These are phyloP conservation scores for Menidia beryllina DNA, from an alignment of 2,113 vertebrate species.

Conservation along the genomic window DNA sequence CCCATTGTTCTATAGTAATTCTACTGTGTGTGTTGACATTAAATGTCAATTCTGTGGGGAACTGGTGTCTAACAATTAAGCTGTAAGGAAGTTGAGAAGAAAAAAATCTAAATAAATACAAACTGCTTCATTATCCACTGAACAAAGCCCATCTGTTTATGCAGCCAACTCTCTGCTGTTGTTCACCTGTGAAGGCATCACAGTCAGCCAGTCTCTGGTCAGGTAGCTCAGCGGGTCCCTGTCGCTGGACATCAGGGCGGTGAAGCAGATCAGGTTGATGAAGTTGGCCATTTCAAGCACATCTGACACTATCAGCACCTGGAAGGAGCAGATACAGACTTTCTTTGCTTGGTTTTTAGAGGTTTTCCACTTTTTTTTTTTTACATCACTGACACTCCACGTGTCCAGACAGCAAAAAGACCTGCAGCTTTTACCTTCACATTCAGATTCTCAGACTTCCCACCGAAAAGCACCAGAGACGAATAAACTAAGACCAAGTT, in stretches of 20 bases:
- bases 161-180: too few relatives aligned
- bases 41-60: too few relatives aligned
- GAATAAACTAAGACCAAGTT: conserved; percentile 89
- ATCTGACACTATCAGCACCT: conserved; percentile 87
- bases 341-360: neutral
- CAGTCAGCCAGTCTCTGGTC: conserved; percentile 89
- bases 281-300: conserved; percentile 81
- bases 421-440: conserved; percentile 87
- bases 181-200: conserved; percentile 87
- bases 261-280: conserved; percentile 88
- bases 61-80: too few relatives aligned
- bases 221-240: conserved; percentile 82
- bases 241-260: conserved; percentile 81
- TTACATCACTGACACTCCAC: too few relatives aligned
- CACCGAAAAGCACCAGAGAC: conserved; percentile 82
- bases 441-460: conserved; percentile 88
- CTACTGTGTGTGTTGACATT: neutral
- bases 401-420: neutral
- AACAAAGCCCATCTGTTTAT: too few relatives aligned
- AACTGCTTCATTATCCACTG: too few relatives aligned
- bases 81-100: too few relatives aligned
- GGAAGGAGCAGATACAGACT: neutral
- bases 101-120: too few relatives aligned
- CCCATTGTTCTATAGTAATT: neutral
- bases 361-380: too few relatives aligned